Evolutionary conservation across 2,888 invertebrate species (phyloP), one percentile per base, ranked within the genome.

Genomic region (Ennomos fuscantarius): DNA sequence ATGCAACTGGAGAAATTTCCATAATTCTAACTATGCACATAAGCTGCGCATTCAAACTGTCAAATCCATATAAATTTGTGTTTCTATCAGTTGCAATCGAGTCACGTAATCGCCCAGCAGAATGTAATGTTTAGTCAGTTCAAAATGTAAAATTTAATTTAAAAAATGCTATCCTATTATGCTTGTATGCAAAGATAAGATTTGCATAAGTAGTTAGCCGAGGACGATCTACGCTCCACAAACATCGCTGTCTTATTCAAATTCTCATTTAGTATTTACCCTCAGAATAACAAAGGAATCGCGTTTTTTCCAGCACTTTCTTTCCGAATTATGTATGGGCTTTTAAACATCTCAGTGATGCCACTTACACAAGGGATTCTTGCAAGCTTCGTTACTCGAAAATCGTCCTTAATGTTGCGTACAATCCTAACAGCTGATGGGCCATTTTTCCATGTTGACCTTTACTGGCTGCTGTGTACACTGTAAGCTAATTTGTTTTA

Each of bases 391-490:
- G 52, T 61, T 55, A 44, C 46, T 55, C 52, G 47, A 53, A 32
- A 32, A 40, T 42, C 46, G 44, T 10, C 41, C 50, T 57, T 51
- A 65, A 63, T 43, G 60, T 62, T 58, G 48, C 65, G 65, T 58
- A 6, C 6, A 24, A 24, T 24, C 24, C 24, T 24, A 56, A 58
- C 63, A 56, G 12, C 50, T 47, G 36, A 59, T 39, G 55, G 48
- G 54, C 61, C 62, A 69, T 72, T 69, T 66, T 68, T 64, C 63
- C 66, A 57, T 51, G 60, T 62, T 66, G 63, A 43, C 41, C 42
- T 36, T 24, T 15, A 48, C n/a, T 37, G 11, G 39, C 12, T 44
- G 37, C 35, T 8, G 13, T 6, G 36, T 41, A 32, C 5, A 33
- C 3, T 15, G 24, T 24, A 0, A 5, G 24, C 0, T 24, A 2